Evolutionary conservation across 2,797 vertebrate species (phyloP), one percentile per base, ranked within the genome.

Genomic region (Melanotaenia pygmaea): DNA sequence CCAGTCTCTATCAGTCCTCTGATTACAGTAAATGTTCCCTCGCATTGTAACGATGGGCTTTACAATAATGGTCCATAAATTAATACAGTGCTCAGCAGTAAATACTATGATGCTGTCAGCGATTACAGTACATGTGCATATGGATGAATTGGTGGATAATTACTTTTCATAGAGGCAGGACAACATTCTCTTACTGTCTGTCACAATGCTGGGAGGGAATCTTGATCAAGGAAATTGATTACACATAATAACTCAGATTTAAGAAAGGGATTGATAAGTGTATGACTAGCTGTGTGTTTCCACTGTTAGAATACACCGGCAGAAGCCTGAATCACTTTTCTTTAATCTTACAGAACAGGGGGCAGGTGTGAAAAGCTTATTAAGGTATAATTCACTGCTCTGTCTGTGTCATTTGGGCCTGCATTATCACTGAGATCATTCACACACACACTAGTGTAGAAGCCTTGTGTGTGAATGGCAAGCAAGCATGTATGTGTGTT

Each of bases 21-120:
- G 90, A 90, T 91, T 91, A 90, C 91, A 88, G 88, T 86, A 85
- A 91, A 89, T 71, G 82, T 82, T 79, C 70, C 69, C 75, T 86
- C 53, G 47, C 83, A 79, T 85, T 88, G 88, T 84, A 89, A 87
- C 75, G 65, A 86, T 86, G 85, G 84, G 80, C 81, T 91, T 86
- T 86, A 93, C 93, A 93, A 94, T 92, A 93, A 92, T 90, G 83
- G 89, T 67, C 75, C 91, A 89, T 94, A 94, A 94, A 95, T 95
- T 92, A 94, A 93, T 91, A 90, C 86, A 79, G 84, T 85, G 79
- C 89, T 84, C 86, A 80, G 87, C 90, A 83, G 90, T 94, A 94
- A 95, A 94, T 88, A 89, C 81, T 83, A 80, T 89, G 83, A 89
- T 59, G 77, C 80, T 60, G 83, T 74, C 82, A 74, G 76, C 90